Evolutionary conservation across 2,797 vertebrate genomes (phyloP).

Genomic region (Sebastes hopkinsi): DNA sequence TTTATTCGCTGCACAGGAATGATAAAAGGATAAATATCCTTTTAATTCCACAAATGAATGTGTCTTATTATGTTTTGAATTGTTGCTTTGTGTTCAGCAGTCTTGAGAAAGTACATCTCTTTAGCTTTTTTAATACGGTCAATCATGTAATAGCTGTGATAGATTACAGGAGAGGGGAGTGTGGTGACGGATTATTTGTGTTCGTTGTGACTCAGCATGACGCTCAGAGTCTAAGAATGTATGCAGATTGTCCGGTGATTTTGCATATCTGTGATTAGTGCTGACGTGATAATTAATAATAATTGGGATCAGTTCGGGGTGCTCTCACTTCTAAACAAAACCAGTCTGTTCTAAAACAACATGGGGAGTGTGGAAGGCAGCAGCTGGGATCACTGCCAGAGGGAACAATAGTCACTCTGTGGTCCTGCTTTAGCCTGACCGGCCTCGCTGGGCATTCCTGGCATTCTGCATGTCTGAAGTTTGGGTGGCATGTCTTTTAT

Average conservation of each 20-base stretch:
- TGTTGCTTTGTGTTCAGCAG: slow-evolving; percentile 8
- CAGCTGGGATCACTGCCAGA: slow-evolving; percentile 55
- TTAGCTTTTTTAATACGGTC: slow-evolving; percentile 7
- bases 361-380: slow-evolving; percentile 54
- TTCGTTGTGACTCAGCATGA: slow-evolving; percentile 29
- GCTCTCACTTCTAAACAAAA: slow-evolving; percentile 53
- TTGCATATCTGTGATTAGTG: slow-evolving; percentile 8
- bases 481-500: neutral
- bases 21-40: slow-evolving; percentile 1
- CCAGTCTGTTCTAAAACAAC: slow-evolving; percentile 59
- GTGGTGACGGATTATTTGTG: slow-evolving; percentile 2
- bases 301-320: slow-evolving; percentile 36
- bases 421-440: slow-evolving; percentile 40
- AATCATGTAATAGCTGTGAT: neutral
- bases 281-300: slow-evolving; percentile 37
- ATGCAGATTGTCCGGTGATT: slow-evolving; percentile 17
- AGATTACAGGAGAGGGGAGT: slow-evolving; percentile 1
- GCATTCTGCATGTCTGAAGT: slow-evolving; percentile 56
- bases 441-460: slow-evolving; percentile 70
- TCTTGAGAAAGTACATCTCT: slow-evolving; percentile 26
- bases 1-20: slow-evolving; percentile 5
- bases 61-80: neutral
- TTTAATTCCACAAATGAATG: slow-evolving; percentile 1
- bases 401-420: slow-evolving; percentile 77
- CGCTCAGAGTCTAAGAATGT: neutral